phyloP scores from a whole-genome alignment of 64 coral and sea anemone species.

The Acropora tenuis region DNA sequence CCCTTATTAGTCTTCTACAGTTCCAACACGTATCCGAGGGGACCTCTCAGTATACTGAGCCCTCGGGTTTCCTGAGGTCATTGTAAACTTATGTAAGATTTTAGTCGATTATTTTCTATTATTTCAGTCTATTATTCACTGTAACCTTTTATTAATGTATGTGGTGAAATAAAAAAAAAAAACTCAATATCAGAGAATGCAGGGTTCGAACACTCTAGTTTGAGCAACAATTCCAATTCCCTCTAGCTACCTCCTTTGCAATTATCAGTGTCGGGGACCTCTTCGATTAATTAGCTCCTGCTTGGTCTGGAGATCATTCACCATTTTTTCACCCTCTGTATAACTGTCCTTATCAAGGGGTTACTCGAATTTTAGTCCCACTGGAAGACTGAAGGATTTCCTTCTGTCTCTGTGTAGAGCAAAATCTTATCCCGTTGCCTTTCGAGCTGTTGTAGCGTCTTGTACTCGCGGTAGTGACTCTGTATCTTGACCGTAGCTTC shows the following conservation, averaged over 20 bases:
- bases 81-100: too few relatives aligned
- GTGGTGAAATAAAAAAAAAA: too few relatives aligned
- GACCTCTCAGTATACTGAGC: too few relatives aligned
- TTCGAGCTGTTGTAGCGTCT: slow-evolving; percentile 45
- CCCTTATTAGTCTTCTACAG: too few relatives aligned
- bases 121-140: too few relatives aligned
- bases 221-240: too few relatives aligned
- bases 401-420: slow-evolving; percentile 66
- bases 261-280: background rate
- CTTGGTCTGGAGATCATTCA: slow-evolving; percentile 69
- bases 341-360: slow-evolving; percentile 88
- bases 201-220: too few relatives aligned
- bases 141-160: too few relatives aligned
- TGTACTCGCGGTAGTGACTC: slow-evolving; percentile 62
- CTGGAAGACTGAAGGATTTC: slow-evolving; percentile 81
- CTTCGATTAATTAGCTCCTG: slow-evolving; percentile 38
- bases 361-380: slow-evolving; percentile 83
- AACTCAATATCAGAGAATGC: too few relatives aligned
- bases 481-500: slow-evolving; percentile 69
- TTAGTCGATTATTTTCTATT: too few relatives aligned
- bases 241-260: background rate
- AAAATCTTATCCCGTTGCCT: slow-evolving; percentile 31
- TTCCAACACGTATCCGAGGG: too few relatives aligned
- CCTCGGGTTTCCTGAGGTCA: too few relatives aligned
- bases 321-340: slow-evolving; percentile 83